phyloP scores from a whole-genome alignment of 1,140 invertebrate species.

The Patella vulgata region DNA sequence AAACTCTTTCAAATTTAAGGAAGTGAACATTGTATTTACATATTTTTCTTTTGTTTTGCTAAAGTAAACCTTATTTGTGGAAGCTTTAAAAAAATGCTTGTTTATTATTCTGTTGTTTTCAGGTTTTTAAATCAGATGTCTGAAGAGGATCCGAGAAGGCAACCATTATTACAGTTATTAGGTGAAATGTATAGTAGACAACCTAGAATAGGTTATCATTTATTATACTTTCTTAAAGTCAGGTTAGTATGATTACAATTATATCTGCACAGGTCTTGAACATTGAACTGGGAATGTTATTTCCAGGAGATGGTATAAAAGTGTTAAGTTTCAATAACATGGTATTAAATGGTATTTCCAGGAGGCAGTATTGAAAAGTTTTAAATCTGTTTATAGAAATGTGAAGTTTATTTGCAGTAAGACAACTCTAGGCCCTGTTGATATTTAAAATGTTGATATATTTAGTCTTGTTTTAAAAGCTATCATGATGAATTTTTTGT shows the following conservation, averaged over 20 bases:
- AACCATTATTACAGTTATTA: constrained; percentile 77
- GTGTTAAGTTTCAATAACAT: too few species aligned
- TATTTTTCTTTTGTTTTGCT: background rate
- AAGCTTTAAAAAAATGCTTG: background rate
- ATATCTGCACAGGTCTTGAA: too few species aligned
- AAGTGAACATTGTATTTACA: background rate
- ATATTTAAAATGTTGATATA: too few species aligned
- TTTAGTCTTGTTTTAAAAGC: too few species aligned
- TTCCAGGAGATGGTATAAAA: too few species aligned
- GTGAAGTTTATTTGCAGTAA: too few species aligned
- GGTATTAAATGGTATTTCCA: too few species aligned
- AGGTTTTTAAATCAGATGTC: constrained; percentile 77
- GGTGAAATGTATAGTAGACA: constrained; percentile 80
- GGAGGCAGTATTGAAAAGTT: too few species aligned
- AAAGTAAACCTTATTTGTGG: background rate
- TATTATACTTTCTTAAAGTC: constrained; percentile 88
- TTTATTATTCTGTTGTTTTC: constrained; percentile 21
- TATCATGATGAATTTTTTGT: too few species aligned
- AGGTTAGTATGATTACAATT: constrained; percentile 68
- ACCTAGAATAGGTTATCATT: constrained; percentile 82
- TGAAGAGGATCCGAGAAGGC: constrained; percentile 80
- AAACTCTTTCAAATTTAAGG: background rate
- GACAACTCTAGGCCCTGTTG: too few species aligned
- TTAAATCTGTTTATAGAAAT: too few species aligned
- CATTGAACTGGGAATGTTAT: too few species aligned